phyloP scores from a whole-genome alignment of 2,113 vertebrate species.

The Marcusenius ussheri region DNA sequence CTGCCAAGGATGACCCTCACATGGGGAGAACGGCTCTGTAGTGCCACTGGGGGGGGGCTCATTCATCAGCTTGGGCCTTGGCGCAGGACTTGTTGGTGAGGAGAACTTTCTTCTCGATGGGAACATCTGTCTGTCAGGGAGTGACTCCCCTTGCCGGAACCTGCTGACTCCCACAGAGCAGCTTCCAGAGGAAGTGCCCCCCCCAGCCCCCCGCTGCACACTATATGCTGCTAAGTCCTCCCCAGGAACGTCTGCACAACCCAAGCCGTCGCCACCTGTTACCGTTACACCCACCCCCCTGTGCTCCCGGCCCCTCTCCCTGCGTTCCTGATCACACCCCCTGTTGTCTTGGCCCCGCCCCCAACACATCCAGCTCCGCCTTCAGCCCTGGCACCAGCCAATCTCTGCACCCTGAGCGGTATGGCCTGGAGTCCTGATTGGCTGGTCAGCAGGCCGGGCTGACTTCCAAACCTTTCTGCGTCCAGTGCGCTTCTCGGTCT shows the following conservation, averaged over 20 bases:
- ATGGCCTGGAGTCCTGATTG: not conserved
- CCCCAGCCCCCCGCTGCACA: not conserved
- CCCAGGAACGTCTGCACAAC: not conserved
- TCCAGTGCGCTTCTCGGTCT: not conserved
- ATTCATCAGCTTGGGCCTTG: not conserved
- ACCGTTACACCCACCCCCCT: not conserved
- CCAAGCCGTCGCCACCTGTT: not conserved
- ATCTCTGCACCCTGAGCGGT: not conserved
- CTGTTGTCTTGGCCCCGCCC: not conserved
- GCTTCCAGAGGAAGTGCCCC: not conserved
- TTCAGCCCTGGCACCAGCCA: not conserved
- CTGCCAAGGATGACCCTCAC: not conserved
- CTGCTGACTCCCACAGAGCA: not conserved
- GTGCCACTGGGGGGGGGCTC: not conserved
- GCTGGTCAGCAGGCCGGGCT: not conserved
- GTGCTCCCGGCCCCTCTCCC: not conserved
- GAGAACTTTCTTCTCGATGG: not conserved
- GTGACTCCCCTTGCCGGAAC: not conserved
- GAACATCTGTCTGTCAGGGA: constrained; percentile 8
- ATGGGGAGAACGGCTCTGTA: not conserved
- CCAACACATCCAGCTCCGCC: not conserved
- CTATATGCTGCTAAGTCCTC: not conserved
- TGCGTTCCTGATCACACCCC: not conserved
- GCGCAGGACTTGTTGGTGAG: not conserved
- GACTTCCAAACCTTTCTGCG: not conserved